A percentile compares a stretch with the other conserved stretches of the same genome.
Evolutionary conservation across 35 echinoderm and acorn worm species (phyloP).

Genomic region (Ophioderma brevispina): DNA sequence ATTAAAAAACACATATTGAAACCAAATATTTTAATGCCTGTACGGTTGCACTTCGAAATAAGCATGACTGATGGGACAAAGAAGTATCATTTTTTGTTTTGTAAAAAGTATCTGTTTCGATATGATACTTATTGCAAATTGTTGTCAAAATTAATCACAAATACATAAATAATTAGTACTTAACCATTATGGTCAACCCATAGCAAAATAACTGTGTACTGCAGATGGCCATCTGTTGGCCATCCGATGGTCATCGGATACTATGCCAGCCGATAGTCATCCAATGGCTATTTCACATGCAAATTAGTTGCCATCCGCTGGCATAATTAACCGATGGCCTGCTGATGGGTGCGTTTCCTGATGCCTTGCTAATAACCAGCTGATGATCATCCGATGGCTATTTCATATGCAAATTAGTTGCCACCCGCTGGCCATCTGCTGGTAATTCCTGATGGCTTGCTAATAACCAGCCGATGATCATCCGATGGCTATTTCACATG

Average conservation of each 20-base stretch:
- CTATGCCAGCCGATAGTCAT: not conserved
- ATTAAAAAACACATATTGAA: too few relatives aligned
- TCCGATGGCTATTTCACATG: not conserved
- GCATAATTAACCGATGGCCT: not conserved
- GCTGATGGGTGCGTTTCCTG: not conserved
- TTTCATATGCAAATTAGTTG: not conserved
- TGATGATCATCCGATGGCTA: not conserved
- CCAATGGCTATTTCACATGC: constrained; percentile 4
- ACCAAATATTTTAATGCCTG: too few relatives aligned
- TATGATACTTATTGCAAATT: too few relatives aligned
- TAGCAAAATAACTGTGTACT: too few relatives aligned
- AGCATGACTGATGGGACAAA: too few relatives aligned
- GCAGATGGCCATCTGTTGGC: too few relatives aligned
- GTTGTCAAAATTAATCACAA: too few relatives aligned
- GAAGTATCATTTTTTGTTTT: too few relatives aligned
- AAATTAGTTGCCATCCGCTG: constrained; percentile 9
- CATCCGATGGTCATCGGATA: constrained; percentile 4
- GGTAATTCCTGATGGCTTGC: not conserved
- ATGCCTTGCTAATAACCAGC: not conserved
- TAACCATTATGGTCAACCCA: too few relatives aligned
- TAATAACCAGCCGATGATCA: not conserved
- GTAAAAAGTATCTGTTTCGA: too few relatives aligned
- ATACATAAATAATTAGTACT: too few relatives aligned
- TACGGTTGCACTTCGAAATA: too few relatives aligned
- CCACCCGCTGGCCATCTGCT: not conserved